phyloP scores from a whole-genome alignment of 2,888 invertebrate genomes.

The Drosophila neonasuta region DNA sequence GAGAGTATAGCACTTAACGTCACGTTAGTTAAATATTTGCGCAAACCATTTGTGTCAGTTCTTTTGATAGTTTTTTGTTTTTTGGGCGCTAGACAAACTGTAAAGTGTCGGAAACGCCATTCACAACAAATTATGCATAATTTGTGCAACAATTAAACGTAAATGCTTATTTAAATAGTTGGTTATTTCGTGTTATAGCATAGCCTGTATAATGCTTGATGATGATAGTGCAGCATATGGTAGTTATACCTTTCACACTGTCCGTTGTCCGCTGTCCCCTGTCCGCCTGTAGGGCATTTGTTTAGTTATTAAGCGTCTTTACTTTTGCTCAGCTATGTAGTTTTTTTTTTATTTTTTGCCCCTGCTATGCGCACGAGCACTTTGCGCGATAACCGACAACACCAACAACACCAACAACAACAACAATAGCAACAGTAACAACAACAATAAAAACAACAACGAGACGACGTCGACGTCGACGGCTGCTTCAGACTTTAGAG shows the following conservation, averaged over 20 bases:
- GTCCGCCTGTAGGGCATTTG: slow-evolving; percentile 57
- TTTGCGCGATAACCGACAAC: slow-evolving; percentile 64
- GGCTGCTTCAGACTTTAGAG: slow-evolving; percentile 54
- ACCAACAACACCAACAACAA: slow-evolving; percentile 11
- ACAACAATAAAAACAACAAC: slow-evolving; percentile 5
- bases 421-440: slow-evolving; percentile 4
- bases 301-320: slow-evolving; percentile 66
- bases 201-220: slow-evolving; percentile 8
- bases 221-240: slow-evolving; percentile 13
- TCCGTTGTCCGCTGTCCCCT: slow-evolving; percentile 9
- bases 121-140: slow-evolving; percentile 62
- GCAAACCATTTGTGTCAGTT: slow-evolving; percentile 36
- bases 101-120: slow-evolving; percentile 63
- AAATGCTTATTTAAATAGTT: slow-evolving; percentile 37
- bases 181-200: slow-evolving; percentile 15
- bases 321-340: slow-evolving; percentile 50
- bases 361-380: slow-evolving; percentile 69
- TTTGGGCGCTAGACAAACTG: slow-evolving; percentile 22
- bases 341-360: slow-evolving; percentile 46
- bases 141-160: slow-evolving; percentile 66
- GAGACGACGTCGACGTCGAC: slow-evolving; percentile 31
- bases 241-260: not conserved
- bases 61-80: slow-evolving; percentile 16
- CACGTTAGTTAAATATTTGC: slow-evolving; percentile 36
- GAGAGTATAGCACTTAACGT: slow-evolving; percentile 8